Evolutionary conservation across 1,140 invertebrate genomes (phyloP).

Genomic region (Drosophila nebulosa): DNA sequence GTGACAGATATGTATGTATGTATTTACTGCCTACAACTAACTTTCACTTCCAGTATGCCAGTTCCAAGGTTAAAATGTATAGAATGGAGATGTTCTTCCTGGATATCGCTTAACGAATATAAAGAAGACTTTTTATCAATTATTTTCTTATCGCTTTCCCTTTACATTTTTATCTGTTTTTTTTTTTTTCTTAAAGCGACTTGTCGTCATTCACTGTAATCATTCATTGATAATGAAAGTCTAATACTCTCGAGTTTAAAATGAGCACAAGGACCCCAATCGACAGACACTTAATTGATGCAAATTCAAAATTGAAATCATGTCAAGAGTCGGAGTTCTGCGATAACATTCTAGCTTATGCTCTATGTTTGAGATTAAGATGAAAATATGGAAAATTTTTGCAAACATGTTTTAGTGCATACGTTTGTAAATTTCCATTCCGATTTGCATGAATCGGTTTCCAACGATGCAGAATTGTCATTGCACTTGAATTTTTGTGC

Average conservation of each 20-base stretch:
- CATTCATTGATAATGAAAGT: slow-evolving; percentile 26
- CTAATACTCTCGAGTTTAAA: slow-evolving; percentile 21
- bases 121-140: too few relatives aligned
- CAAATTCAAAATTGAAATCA: slow-evolving; percentile 41
- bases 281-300: slow-evolving; percentile 37
- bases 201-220: background rate
- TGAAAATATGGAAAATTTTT: slow-evolving; percentile 63
- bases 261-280: slow-evolving; percentile 52
- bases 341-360: slow-evolving; percentile 39
- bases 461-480: slow-evolving; percentile 66
- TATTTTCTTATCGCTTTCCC: too few relatives aligned
- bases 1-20: too few relatives aligned
- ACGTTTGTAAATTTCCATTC: slow-evolving; percentile 58
- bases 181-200: background rate
- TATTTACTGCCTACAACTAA: too few relatives aligned
- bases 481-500: slow-evolving; percentile 61
- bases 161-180: background rate
- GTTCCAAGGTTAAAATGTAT: too few relatives aligned
- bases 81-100: too few relatives aligned
- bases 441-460: slow-evolving; percentile 21
- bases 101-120: too few relatives aligned
- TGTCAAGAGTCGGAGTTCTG: slow-evolving; percentile 55
- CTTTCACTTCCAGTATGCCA: too few relatives aligned
- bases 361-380: background rate
- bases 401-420: slow-evolving; percentile 48